A percentile compares a stretch with the other conserved stretches of the same genome.
Conservation (phyloP, 2,888 invertebrate genomes). For the Orthonevra nobilis region DNA sequence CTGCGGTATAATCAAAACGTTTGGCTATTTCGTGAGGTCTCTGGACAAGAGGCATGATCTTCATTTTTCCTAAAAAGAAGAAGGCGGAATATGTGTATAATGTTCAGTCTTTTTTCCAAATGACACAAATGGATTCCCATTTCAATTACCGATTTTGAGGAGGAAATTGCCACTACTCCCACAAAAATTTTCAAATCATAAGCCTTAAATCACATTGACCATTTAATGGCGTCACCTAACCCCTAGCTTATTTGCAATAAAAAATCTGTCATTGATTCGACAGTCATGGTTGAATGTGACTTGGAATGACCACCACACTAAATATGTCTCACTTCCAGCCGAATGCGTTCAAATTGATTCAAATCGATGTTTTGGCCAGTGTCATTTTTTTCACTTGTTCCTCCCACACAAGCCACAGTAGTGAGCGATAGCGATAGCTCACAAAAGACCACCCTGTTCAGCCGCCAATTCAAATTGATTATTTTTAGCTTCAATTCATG, state of each 20-base stretch:
- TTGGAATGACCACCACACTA: conserved; percentile 58
- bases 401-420: neutral
- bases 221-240: conserved; percentile 1
- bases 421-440: neutral
- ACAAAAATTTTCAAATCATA: too few species aligned
- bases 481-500: conserved; percentile 66
- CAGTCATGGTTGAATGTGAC: conserved; percentile 52
- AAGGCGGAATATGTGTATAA: too few species aligned
- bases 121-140: too few species aligned
- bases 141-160: too few species aligned
- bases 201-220: conserved; percentile 38
- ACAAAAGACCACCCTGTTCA: neutral
- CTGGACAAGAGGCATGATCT: too few species aligned
- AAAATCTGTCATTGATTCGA: conserved; percentile 62
- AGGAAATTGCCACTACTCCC: too few species aligned
- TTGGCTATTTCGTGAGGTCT: too few species aligned
- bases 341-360: conserved; percentile 65
- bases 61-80: too few species aligned
- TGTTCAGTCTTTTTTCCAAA: too few species aligned
- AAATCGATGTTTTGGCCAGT: conserved; percentile 67
- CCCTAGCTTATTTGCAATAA: conserved; percentile 35
- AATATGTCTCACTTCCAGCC: conserved; percentile 69
- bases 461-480: conserved; percentile 60
- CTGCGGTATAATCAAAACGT: too few species aligned
- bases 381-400: conserved; percentile 33